A percentile compares a stretch with the other conserved stretches of the same genome.
Conservation (phyloP, 2,113 vertebrate species). For the Circaetus cinerascens region DNA sequence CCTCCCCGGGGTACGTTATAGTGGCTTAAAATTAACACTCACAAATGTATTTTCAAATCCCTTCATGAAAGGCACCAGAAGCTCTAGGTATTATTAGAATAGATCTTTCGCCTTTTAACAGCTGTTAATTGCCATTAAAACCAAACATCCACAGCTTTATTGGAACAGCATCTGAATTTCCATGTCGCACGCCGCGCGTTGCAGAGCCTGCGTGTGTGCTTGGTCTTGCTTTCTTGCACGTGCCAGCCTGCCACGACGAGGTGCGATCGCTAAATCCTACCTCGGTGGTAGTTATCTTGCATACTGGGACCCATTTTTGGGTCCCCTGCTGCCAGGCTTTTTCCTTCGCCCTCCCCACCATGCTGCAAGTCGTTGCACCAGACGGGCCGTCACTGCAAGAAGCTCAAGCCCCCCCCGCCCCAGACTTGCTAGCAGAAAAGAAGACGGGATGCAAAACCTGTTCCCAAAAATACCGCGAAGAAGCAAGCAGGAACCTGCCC, state of each 20-base stretch:
- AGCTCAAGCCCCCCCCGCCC: not conserved
- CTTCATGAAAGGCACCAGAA: not conserved
- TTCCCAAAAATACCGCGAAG: not conserved
- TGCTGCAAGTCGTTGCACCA: not conserved
- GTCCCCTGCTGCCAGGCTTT: not conserved
- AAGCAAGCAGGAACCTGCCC: not conserved
- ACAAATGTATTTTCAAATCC: not conserved
- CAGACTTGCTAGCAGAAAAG: not conserved
- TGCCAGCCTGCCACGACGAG: not conserved
- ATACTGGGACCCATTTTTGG: not conserved
- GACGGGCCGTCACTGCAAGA: accelerated
- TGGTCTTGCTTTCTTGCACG: not conserved
- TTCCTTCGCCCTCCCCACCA: accelerated
- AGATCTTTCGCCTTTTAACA: conserved; percentile 13
- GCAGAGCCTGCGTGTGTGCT: not conserved
- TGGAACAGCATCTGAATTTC: not conserved
- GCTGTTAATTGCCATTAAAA: conserved; percentile 41
- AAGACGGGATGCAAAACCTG: not conserved
- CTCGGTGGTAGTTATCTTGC: not conserved
- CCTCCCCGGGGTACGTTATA: not conserved
- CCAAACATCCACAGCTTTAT: not conserved
- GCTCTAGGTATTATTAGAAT: not conserved
- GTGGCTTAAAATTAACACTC: not conserved
- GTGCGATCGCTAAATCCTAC: not conserved
- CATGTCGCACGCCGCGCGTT: accelerated